phyloP scores from a whole-genome alignment of 2,888 invertebrate genomes.

The Craniophora ligustri region DNA sequence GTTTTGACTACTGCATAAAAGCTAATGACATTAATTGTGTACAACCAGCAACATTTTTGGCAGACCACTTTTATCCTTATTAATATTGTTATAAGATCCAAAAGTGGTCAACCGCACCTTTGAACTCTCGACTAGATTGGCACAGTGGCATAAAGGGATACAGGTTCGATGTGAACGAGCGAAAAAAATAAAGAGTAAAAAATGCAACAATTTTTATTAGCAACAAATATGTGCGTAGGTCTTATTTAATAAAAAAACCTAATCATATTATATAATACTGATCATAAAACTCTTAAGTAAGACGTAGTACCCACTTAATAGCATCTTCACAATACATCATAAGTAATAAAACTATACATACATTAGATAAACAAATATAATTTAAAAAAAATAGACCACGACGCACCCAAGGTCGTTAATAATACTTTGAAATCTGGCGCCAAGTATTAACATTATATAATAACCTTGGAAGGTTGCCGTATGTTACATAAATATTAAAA shows the following conservation, averaged over 20 bases:
- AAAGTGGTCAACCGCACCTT: too few relatives aligned
- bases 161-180: too few relatives aligned
- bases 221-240: too few relatives aligned
- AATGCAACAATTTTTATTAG: neutral
- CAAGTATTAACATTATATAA: slow-evolving; percentile 17
- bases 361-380: slow-evolving; percentile 6
- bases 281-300: slow-evolving; percentile 12
- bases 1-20: neutral
- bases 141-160: too few relatives aligned
- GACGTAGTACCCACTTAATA: slow-evolving; percentile 11
- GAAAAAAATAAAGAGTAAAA: too few relatives aligned
- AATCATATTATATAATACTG: neutral
- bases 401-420: slow-evolving; percentile 35
- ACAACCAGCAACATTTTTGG: too few relatives aligned
- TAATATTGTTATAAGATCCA: too few relatives aligned
- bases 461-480: slow-evolving; percentile 40
- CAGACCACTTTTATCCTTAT: too few relatives aligned
- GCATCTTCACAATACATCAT: slow-evolving; percentile 4
- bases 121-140: too few relatives aligned
- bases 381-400: slow-evolving; percentile 21
- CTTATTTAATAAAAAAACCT: too few relatives aligned
- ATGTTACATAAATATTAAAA: slow-evolving; percentile 18
- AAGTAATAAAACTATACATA: slow-evolving; percentile 19
- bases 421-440: slow-evolving; percentile 38
- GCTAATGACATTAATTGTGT: too few relatives aligned